Conservation (phyloP, 2,113 vertebrate genomes). For the Perca schrenkii region DNA sequence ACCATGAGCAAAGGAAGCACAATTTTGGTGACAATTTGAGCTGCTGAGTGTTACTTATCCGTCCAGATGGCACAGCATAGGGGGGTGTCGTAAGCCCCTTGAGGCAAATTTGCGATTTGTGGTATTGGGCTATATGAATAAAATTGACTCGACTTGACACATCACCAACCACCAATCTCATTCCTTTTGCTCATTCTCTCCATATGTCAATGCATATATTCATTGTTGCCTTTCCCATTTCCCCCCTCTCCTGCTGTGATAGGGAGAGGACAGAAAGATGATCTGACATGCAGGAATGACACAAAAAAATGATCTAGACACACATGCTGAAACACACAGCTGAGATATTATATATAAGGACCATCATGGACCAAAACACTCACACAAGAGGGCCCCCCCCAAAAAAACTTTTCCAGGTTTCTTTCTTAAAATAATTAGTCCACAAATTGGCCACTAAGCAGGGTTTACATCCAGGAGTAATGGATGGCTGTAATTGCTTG, state of each 20-base stretch:
- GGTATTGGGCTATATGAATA: no score
- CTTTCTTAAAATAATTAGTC: background rate
- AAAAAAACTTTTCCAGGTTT: background rate
- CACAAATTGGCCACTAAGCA: conserved; percentile 35
- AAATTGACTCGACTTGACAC: background rate
- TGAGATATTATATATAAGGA: background rate
- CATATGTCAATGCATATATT: conserved; percentile 25
- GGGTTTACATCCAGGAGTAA: background rate
- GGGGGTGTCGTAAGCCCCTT: background rate
- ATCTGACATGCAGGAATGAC: no score
- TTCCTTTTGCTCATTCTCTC: background rate
- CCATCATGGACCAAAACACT: background rate
- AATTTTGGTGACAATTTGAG: background rate
- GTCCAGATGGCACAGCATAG: background rate
- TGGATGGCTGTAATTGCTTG: conserved; percentile 44
- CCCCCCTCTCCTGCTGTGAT: background rate
- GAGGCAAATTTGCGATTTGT: background rate
- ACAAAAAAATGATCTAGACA: background rate
- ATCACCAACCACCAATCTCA: background rate
- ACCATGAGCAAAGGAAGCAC: background rate
- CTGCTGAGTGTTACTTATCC: background rate
- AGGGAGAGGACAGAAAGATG: background rate
- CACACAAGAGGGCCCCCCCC: background rate
- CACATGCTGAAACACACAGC: background rate
- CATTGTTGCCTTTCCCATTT: background rate